Evolutionary conservation across 2,113 vertebrate genomes (phyloP).

Genomic region (Sardina pilchardus): DNA sequence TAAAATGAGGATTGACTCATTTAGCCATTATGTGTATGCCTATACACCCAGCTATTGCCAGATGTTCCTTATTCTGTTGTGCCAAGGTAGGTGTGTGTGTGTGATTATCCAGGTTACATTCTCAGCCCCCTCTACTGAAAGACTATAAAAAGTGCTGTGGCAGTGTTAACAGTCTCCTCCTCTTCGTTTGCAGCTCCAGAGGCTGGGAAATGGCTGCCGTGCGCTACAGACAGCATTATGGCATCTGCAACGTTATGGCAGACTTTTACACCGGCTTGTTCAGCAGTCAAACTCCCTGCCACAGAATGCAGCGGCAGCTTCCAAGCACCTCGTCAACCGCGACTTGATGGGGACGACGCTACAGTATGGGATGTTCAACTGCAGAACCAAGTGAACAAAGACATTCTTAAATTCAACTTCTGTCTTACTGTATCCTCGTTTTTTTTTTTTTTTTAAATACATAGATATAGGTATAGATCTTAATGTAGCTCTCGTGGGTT

Average conservation of each 20-base stretch:
- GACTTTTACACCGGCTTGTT: not conserved
- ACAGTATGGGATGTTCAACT: not conserved
- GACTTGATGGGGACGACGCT: not conserved
- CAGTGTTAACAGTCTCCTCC: not conserved
- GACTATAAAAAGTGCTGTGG: not conserved
- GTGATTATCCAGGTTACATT: not conserved
- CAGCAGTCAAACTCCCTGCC: not conserved
- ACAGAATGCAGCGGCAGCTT: not conserved
- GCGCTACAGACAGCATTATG: not conserved
- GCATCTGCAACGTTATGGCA: not conserved
- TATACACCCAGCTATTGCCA: not conserved
- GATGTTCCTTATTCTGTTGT: not conserved
- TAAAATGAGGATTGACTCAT: not conserved
- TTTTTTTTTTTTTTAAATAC: not conserved
- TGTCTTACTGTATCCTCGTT: not conserved
- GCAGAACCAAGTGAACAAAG: not conserved
- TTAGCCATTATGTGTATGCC: not conserved
- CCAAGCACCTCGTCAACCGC: not conserved
- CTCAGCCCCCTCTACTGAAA: not conserved
- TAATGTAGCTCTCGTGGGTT: constrained; percentile 11
- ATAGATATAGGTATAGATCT: constrained; percentile 1
- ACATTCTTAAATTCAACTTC: not conserved
- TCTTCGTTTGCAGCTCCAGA: not conserved
- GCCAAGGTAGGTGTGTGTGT: not conserved
- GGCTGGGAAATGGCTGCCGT: not conserved